Evolutionary conservation across 2,797 vertebrate species (phyloP).

Genomic region (Heterohyrax brucei): DNA sequence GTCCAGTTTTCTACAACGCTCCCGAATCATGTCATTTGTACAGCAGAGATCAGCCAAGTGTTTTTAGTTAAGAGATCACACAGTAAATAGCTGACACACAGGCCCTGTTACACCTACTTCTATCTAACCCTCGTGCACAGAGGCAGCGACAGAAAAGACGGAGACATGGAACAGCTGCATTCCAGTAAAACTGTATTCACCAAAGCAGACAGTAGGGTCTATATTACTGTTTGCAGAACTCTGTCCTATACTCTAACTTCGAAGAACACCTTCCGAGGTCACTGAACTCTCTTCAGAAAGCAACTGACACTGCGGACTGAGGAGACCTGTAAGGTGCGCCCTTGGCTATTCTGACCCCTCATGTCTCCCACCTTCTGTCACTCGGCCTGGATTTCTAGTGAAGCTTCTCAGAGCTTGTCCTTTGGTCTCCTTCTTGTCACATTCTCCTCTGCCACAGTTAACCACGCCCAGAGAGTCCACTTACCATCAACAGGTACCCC

Average conservation of each 20-base stretch:
- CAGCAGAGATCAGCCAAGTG: neutral
- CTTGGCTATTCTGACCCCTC: neutral
- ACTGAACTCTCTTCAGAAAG: conserved; percentile 15
- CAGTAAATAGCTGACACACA: neutral
- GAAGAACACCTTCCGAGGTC: conserved; percentile 15
- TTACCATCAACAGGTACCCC: neutral
- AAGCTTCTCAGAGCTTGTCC: neutral
- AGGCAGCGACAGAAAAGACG: neutral
- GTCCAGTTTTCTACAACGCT: conserved; percentile 4
- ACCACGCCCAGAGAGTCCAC: neutral
- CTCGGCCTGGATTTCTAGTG: neutral
- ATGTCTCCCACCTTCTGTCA: neutral
- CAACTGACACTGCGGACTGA: neutral
- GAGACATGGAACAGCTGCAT: neutral
- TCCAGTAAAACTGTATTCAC: neutral
- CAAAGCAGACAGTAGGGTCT: neutral
- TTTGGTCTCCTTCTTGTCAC: neutral
- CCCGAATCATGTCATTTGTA: neutral
- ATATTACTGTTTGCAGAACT: neutral
- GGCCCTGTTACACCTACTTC: neutral
- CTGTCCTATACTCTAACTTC: neutral
- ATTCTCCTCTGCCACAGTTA: neutral
- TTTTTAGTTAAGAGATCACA: conserved; percentile 1
- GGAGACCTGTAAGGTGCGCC: conserved; percentile 9
- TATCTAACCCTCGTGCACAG: neutral